Conservation (phyloP, 2,888 invertebrate species). For the Tribolium freemani region DNA sequence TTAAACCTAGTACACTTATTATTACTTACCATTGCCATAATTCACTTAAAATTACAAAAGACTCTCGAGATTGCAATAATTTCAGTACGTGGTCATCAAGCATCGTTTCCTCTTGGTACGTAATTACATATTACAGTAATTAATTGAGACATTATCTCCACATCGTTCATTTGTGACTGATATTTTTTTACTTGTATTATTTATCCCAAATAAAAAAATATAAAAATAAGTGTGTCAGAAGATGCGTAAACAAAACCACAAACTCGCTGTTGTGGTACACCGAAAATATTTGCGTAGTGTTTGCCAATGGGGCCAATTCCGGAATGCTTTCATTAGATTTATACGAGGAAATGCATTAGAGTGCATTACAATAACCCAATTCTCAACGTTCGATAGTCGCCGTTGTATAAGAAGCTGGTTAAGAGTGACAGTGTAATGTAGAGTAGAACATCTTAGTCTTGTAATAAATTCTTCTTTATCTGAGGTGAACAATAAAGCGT, state of each 20-base stretch:
- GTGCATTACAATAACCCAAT: conserved; percentile 6
- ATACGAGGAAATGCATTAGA: conserved; percentile 10
- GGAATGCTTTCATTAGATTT: conserved; percentile 3
- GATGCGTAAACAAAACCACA: neutral
- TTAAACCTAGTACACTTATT: neutral
- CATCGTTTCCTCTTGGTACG: too few species aligned
- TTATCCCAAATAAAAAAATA: too few species aligned
- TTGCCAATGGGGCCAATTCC: conserved; percentile 9
- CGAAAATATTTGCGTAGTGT: neutral
- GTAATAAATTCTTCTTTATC: conserved; percentile 22
- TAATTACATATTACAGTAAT: too few species aligned
- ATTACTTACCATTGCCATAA: neutral
- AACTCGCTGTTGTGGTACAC: neutral
- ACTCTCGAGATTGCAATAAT: neutral
- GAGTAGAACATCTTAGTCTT: conserved; percentile 24
- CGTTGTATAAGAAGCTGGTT: conserved; percentile 3
- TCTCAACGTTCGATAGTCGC: conserved; percentile 3
- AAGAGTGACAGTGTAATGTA: conserved; percentile 41
- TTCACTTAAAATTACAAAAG: neutral
- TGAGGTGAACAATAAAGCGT: conserved; percentile 20
- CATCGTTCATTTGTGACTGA: too few species aligned
- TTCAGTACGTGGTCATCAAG: too few species aligned
- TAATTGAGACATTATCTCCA: too few species aligned
- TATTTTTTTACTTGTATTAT: too few species aligned
- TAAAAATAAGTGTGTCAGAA: neutral